Percentiles rank a stretch among this genome's conserved stretches.
These are phyloP conservation scores for Murina feae DNA, from an alignment of 2,113 vertebrate species.

Conservation along the genomic window DNA sequence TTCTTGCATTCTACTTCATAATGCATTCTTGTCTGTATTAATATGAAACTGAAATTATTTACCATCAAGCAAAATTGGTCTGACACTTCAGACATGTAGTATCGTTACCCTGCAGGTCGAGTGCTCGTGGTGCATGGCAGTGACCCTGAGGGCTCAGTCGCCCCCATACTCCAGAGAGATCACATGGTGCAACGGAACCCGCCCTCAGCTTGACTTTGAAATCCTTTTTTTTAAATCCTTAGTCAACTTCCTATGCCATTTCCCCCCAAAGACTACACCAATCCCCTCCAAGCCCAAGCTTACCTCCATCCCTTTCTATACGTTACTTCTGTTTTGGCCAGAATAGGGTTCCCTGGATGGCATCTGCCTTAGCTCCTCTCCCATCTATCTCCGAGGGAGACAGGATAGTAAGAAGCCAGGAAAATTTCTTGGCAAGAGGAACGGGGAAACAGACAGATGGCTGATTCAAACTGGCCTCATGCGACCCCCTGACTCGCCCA, in stretches of 20 bases:
- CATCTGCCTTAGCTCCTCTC: not conserved
- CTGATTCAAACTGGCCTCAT: not conserved
- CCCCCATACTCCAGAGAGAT: not conserved
- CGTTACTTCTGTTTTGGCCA: not conserved
- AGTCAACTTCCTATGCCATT: not conserved
- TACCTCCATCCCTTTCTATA: not conserved
- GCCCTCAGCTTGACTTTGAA: not conserved
- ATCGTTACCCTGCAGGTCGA: not conserved
- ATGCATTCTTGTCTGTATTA: not conserved
- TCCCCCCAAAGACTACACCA: not conserved
- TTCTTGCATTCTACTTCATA: not conserved
- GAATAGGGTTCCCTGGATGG: not conserved
- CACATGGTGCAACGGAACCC: not conserved
- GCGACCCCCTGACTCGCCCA: not conserved
- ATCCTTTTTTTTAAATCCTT: not conserved
- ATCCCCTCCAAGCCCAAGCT: not conserved
- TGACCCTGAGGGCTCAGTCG: not conserved
- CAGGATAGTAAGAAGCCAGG: not conserved
- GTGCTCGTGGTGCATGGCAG: not conserved
- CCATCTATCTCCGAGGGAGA: not conserved
- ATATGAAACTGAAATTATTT: constrained; percentile 42
- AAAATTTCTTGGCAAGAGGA: not conserved
- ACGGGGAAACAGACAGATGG: not conserved
- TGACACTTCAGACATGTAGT: not conserved
- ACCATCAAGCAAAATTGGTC: not conserved